Percentiles rank a stretch among this genome's conserved stretches.
phyloP scores from a whole-genome alignment of 2,113 vertebrate genomes.

The Cinclus mexicanus region DNA sequence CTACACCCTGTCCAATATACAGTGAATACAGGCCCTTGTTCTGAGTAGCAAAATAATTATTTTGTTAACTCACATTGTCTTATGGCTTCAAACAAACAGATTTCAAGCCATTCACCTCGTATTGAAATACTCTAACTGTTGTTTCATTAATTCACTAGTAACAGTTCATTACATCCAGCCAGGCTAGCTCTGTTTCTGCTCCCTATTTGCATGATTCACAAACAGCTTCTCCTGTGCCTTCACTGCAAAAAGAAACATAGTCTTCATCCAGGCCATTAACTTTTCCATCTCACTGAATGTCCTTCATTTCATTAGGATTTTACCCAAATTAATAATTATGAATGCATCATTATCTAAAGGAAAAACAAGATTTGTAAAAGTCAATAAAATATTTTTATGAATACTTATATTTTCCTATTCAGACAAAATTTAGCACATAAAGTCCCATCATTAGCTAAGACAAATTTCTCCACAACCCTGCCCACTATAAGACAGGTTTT shows the following conservation, averaged over 20 bases:
- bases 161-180: not conserved
- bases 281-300: not conserved
- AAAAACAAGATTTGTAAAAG: not conserved
- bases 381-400: not conserved
- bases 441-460: not conserved
- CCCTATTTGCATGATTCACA: not conserved
- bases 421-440: not conserved
- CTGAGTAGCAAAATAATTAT: not conserved
- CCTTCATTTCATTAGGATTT: not conserved
- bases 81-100: not conserved
- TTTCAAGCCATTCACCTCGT: not conserved
- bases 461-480: not conserved
- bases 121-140: not conserved
- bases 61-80: not conserved
- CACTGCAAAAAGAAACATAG: not conserved
- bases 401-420: not conserved
- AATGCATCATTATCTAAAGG: not conserved
- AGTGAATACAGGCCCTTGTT: not conserved
- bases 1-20: not conserved
- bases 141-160: not conserved
- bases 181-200: not conserved
- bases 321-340: not conserved
- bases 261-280: not conserved
- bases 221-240: not conserved
- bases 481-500: not conserved